phyloP scores from a whole-genome alignment of 2,888 invertebrate species.

The Neuroscelio doddi region DNA sequence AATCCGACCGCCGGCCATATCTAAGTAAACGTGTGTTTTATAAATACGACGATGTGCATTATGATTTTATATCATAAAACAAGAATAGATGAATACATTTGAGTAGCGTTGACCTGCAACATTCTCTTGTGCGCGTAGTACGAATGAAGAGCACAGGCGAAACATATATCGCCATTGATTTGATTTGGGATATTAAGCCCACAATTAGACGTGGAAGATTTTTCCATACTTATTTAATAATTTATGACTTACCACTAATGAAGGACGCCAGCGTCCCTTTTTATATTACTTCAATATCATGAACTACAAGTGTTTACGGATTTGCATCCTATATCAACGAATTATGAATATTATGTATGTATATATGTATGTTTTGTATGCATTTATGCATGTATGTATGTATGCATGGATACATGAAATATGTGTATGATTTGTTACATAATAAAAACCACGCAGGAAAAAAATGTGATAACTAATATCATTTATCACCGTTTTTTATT shows the following conservation, averaged over 20 bases:
- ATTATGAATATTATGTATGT: slow-evolving; percentile 41
- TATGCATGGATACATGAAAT: slow-evolving; percentile 31
- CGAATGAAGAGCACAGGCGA: slow-evolving; percentile 48
- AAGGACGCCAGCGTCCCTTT: slow-evolving; percentile 53
- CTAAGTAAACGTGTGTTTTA: slow-evolving; percentile 46
- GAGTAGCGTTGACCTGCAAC: slow-evolving; percentile 56
- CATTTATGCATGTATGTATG: slow-evolving; percentile 14
- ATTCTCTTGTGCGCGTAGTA: slow-evolving; percentile 48
- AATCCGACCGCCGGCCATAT: slow-evolving; percentile 41
- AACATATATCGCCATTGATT: slow-evolving; percentile 40
- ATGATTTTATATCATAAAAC: slow-evolving; percentile 49
- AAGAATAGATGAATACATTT: slow-evolving; percentile 49
- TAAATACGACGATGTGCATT: slow-evolving; percentile 48
- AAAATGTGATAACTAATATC: too few species aligned
- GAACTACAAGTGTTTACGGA: slow-evolving; percentile 41
- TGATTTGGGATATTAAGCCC: slow-evolving; percentile 29
- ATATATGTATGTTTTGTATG: slow-evolving; percentile 19
- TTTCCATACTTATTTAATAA: slow-evolving; percentile 19
- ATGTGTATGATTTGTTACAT: slow-evolving; percentile 21
- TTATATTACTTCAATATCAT: slow-evolving; percentile 28
- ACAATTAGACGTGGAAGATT: slow-evolving; percentile 29
- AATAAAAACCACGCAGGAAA: slow-evolving; percentile 33
- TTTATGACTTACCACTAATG: slow-evolving; percentile 49
- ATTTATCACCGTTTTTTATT: too few species aligned
- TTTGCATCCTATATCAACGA: slow-evolving; percentile 35